Base-by-base conservation (phyloP, 2,797 vertebrate species). In the Thunnus albacares region DNA sequence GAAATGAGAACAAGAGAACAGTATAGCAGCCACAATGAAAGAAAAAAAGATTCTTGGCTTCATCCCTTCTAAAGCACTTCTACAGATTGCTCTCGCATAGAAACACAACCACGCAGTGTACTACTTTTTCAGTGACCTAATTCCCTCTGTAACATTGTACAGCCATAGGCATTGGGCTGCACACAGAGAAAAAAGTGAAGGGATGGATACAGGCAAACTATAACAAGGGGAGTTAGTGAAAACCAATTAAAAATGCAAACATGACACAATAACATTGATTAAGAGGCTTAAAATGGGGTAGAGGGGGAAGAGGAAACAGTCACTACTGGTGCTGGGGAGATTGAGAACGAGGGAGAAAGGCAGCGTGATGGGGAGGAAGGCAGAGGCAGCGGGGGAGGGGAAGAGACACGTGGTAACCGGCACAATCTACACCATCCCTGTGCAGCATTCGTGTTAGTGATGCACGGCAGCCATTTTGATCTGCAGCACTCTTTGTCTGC, bases 401-500 rank as follows among this genome's bases (percentile, higher is more conserved):
- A 85, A 62, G 83, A 87, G 67, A 51, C 89, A 88, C 82, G 82
- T 90, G 89, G 87, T 88, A 85, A 57, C 87, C 52, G 6, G 85
- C 83, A 82, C 81, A 91, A 81, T 82, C 86, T 91, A 83, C 81
- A 78, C 77, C 84, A 88, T 89, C 89, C 87, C 77, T 87, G 84
- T 83, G 82, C 89, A 84, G 91, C 71, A 62, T 85, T 87, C 3
- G 76, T 85, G 88, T 81, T 87, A 43, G 75, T 83, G 86, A 91
- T 85, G 87, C 75, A 71, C 6, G 80, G 93, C 90, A 93, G 94
- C 93, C 93, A 95, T 95, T 94, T 95, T 95, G 90, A 89, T 86
- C 77, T 56, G 70, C 80, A 81, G 78, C 60, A 18, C 43, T 84
- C 83, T 91, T 90, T 90, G 89, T 92, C 49, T 83, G 65, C 43